Percentiles rank a stretch among this genome's conserved stretches.
These are phyloP conservation scores for Boloria euphrosyne DNA, from an alignment of 2,888 invertebrate species.

Conservation along the genomic window DNA sequence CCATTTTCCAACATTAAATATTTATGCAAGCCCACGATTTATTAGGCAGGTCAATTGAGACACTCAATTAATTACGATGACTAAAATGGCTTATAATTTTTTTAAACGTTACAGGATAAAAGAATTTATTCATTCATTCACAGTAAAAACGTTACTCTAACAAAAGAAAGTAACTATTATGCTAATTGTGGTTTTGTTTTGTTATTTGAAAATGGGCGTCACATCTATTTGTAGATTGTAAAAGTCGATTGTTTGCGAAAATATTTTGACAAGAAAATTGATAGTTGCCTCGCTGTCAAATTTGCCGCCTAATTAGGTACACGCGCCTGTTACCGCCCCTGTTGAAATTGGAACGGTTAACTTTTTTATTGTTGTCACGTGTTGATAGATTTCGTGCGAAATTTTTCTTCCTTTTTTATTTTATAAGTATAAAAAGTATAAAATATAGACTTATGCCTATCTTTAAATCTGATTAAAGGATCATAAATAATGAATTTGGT, in stretches of 20 bases:
- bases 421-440: background rate
- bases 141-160: slow-evolving; percentile 40
- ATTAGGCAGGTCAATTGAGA: slow-evolving; percentile 62
- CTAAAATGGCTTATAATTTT: slow-evolving; percentile 38
- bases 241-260: slow-evolving; percentile 77
- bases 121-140: slow-evolving; percentile 29
- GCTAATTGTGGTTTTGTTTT: slow-evolving; percentile 82
- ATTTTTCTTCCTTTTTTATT: slow-evolving; percentile 24
- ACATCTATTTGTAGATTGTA: slow-evolving; percentile 50
- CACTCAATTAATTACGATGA: slow-evolving; percentile 51
- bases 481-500: too few relatives aligned
- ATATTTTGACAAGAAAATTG: slow-evolving; percentile 80
- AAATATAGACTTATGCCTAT: too few relatives aligned
- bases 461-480: too few relatives aligned
- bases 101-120: slow-evolving; percentile 25
- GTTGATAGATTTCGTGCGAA: slow-evolving; percentile 47
- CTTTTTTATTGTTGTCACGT: slow-evolving; percentile 76
- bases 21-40: slow-evolving; percentile 68
- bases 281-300: slow-evolving; percentile 70
- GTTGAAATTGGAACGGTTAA: slow-evolving; percentile 72
- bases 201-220: slow-evolving; percentile 66
- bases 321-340: slow-evolving; percentile 62
- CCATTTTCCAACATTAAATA: slow-evolving; percentile 76
- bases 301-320: slow-evolving; percentile 71
- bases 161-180: slow-evolving; percentile 66